A percentile compares a stretch with the other conserved stretches of the same genome.
These are phyloP conservation scores for Chydorus sphaericus DNA, from an alignment of 2,888 invertebrate species.

Conservation along the genomic window DNA sequence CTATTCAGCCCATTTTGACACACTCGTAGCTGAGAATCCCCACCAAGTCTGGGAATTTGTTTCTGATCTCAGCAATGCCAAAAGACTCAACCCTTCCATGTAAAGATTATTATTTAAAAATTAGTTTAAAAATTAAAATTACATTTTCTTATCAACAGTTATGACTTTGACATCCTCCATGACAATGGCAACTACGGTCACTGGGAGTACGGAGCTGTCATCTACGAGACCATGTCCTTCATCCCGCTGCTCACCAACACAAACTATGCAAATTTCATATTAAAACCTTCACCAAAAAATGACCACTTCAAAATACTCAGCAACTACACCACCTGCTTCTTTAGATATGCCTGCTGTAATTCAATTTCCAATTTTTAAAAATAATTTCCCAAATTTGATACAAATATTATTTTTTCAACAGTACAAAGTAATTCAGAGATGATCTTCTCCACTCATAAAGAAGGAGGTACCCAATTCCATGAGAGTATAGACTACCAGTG, in stretches of 20 bases:
- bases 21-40: conserved; percentile 39
- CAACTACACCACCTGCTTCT: conserved; percentile 46
- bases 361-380: background rate
- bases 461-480: conserved; percentile 7
- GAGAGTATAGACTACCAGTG: conserved; percentile 13
- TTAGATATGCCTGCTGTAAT: conserved; percentile 25
- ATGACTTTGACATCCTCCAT: conserved; percentile 42
- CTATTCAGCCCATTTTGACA: conserved; percentile 26
- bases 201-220: conserved; percentile 51
- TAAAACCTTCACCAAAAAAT: conserved; percentile 35
- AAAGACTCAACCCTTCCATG: conserved; percentile 54
- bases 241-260: conserved; percentile 45
- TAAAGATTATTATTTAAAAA: conserved; percentile 31
- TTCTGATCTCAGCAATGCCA: conserved; percentile 59
- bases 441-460: background rate
- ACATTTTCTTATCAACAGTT: conserved; percentile 30
- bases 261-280: conserved; percentile 41
- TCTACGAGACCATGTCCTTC: conserved; percentile 46
- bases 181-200: conserved; percentile 50
- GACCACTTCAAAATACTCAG: conserved; percentile 40
- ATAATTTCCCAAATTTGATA: background rate
- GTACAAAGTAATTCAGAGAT: conserved; percentile 9
- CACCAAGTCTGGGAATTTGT: conserved; percentile 53
- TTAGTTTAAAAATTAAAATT: background rate
- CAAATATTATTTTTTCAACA: background rate